Evolutionary conservation across 1,140 invertebrate genomes (phyloP).

Genomic region (Tetranychus urticae): DNA sequence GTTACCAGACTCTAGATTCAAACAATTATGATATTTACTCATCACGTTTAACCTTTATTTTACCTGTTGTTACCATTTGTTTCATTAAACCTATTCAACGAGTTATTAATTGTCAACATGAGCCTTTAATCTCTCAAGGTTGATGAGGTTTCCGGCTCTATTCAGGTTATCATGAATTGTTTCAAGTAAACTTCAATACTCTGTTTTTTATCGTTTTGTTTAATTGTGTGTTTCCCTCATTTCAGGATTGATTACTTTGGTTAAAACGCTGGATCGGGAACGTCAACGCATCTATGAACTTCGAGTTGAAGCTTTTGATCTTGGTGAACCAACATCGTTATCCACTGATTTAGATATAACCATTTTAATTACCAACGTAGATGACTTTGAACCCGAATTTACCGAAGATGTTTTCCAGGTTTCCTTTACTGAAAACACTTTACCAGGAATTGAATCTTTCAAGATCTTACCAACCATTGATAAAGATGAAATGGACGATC

Average conservation of each 20-base stretch:
- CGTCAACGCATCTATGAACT: constrained; percentile 18
- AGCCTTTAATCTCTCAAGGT: no score
- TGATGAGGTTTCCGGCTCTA: no score
- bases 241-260: not conserved
- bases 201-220: not conserved
- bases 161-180: no score
- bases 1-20: no score
- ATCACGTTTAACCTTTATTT: no score
- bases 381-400: constrained; percentile 69
- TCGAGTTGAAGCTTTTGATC: constrained; percentile 64
- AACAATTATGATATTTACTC: no score
- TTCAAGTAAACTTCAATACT: not conserved
- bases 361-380: constrained; percentile 67
- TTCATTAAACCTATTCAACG: no score
- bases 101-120: no score
- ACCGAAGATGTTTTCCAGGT: constrained; percentile 28
- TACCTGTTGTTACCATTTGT: no score
- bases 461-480: constrained; percentile 58
- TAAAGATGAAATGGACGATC: constrained; percentile 40
- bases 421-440: constrained; percentile 36
- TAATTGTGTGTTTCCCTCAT: not conserved
- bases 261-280: constrained; percentile 5
- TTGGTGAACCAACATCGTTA: constrained; percentile 43
- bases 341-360: constrained; percentile 64
- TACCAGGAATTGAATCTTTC: constrained; percentile 36